Base-by-base conservation (phyloP, 2,888 invertebrate species). In the Cephus nigrinus region DNA sequence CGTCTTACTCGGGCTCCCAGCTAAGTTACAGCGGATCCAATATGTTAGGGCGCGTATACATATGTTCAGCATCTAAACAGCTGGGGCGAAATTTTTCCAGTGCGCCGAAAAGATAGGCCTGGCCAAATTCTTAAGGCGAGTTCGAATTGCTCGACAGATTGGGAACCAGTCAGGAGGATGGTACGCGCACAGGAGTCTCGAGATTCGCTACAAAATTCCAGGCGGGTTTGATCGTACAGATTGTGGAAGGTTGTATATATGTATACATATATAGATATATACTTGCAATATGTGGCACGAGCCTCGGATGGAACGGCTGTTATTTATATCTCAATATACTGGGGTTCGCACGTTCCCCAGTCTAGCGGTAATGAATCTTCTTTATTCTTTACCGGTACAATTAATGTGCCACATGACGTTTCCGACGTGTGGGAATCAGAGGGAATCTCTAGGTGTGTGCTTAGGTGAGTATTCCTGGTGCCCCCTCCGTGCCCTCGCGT, bases 401-500 rank as follows among this genome's bases (percentile, higher is more conserved):
- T 90, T 90, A 89, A 90, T 89, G 85, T 85, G 85, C 88, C 90
- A 90, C 88, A 90, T 90, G 90, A 90, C 89, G 90, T 88, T 90
- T 89, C 88, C 88, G 85, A 88, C 84, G 81, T 86, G 82, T 87
- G 88, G 87, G 88, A 89, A 89, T 88, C 87, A 86, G 80, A 79
- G 80, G 79, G 40, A 55, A 55, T 55, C 40, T 55, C 40, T 55
- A 55, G 40, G 40, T 55, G 40, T 55, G 40, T 55, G 40, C 40
- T 55, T 55, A 55, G 40, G 40, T 55, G 40, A 55, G 40, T 55
- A 55, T 55, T 55, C 40, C 40, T 23, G 23, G 23, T 23, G 40
- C 15, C 23, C 40, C 40, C 23, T 55, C 40, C 5, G 40, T 55
- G 5, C 23, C 40, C 40, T 23, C 40, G 23, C 40, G 40, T 55